phyloP scores from a whole-genome alignment of 2,113 vertebrate genomes.

The Albula glossodonta region DNA sequence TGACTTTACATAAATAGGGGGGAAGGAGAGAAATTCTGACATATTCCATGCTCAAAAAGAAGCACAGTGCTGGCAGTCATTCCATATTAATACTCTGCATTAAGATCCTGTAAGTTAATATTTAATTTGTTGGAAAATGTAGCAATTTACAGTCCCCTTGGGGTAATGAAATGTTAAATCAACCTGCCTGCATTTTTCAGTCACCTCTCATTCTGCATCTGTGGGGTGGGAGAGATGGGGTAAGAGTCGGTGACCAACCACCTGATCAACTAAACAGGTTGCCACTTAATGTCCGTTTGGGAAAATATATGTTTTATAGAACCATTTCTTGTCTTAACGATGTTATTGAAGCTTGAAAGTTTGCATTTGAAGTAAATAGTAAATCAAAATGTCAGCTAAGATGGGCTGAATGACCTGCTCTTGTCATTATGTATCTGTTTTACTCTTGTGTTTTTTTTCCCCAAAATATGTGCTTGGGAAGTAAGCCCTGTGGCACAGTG shows the following conservation, averaged over 20 bases:
- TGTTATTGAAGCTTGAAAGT: background rate
- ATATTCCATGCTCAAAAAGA: background rate
- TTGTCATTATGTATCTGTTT: too few species aligned
- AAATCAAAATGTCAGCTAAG: too few species aligned
- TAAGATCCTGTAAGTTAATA: slow-evolving; percentile 61
- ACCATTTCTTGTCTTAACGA: background rate
- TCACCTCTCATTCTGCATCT: background rate
- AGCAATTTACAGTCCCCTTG: slow-evolving; percentile 41
- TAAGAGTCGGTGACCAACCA: too few species aligned
- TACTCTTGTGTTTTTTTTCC: too few species aligned
- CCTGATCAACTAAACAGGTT: too few species aligned
- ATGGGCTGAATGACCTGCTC: too few species aligned
- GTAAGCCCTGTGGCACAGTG: background rate
- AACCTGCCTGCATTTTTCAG: slow-evolving; percentile 15
- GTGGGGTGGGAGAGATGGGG: background rate
- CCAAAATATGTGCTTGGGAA: background rate
- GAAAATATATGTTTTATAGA: background rate
- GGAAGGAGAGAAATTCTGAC: background rate
- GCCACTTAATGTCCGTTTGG: background rate
- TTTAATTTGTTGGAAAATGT: slow-evolving; percentile 55
- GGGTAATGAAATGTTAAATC: slow-evolving; percentile 50
- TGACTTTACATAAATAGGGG: background rate
- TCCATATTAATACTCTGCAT: slow-evolving; percentile 64
- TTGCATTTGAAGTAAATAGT: background rate
- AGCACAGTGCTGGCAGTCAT: slow-evolving; percentile 44